A percentile compares a stretch with the other conserved stretches of the same genome.
These are phyloP conservation scores for Hydrolagus affinis DNA, from an alignment of 2,113 vertebrate genomes.

Conservation along the genomic window DNA sequence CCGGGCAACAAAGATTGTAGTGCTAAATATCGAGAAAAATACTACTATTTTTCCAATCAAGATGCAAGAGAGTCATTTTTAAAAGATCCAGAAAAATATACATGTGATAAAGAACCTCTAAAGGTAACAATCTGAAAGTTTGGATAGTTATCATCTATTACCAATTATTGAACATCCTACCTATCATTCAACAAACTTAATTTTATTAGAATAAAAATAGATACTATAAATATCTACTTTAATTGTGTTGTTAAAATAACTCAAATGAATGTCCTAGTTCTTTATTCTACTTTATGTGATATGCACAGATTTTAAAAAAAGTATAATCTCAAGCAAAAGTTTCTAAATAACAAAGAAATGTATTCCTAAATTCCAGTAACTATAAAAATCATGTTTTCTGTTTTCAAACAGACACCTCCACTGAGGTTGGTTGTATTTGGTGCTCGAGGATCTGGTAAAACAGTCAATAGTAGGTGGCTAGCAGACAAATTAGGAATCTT, in stretches of 20 bases:
- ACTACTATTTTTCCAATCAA: slow-evolving; percentile 70
- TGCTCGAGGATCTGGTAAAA: slow-evolving; percentile 74
- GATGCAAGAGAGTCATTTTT: slow-evolving; percentile 70
- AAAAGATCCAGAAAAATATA: slow-evolving; percentile 64
- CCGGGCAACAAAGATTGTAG: slow-evolving; percentile 61
- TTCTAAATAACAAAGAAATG: neutral
- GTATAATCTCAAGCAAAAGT: neutral
- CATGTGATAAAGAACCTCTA: slow-evolving; percentile 58
- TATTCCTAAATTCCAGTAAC: neutral
- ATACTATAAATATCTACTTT: neutral
- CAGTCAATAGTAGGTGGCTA: slow-evolving; percentile 59
- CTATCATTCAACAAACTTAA: neutral
- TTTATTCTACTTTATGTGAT: neutral
- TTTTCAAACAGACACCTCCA: slow-evolving; percentile 65
- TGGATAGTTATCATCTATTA: neutral
- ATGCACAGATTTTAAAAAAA: neutral
- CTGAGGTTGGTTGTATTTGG: slow-evolving; percentile 74
- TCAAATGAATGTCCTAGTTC: neutral
- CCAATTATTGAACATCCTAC: neutral
- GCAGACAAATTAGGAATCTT: slow-evolving; percentile 77
- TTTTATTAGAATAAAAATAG: neutral
- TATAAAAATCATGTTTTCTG: slow-evolving; percentile 8
- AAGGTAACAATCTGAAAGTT: slow-evolving; percentile 55
- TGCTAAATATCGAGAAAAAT: slow-evolving; percentile 76
- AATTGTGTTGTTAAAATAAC: neutral